Conservation (phyloP, 2,797 vertebrate species). For the Halcyon badia region DNA sequence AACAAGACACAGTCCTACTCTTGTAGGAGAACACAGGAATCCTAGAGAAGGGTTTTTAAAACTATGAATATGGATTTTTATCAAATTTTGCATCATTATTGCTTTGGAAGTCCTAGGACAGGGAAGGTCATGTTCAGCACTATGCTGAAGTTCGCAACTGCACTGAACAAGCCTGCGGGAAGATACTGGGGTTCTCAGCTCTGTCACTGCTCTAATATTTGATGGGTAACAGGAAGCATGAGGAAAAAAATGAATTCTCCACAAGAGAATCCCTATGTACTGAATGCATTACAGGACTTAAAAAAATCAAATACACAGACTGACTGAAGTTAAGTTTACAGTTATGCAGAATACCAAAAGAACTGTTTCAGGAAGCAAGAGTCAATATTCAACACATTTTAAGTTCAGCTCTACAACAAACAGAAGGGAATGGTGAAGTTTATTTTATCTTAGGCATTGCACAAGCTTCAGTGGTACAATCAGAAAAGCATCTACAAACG, state of each 20-base stretch:
- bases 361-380: not conserved
- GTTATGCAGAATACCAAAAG: not conserved
- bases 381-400: not conserved
- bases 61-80: not conserved
- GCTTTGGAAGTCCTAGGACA: not conserved
- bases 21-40: not conserved
- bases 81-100: not conserved
- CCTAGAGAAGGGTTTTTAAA: not conserved
- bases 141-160: not conserved
- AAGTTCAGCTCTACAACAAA: not conserved
- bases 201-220: not conserved
- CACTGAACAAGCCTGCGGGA: not conserved
- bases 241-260: not conserved
- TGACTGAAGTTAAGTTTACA: not conserved
- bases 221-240: not conserved
- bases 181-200: not conserved
- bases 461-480: not conserved
- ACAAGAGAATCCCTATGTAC: not conserved
- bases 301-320: not conserved
- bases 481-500: not conserved
- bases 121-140: not conserved
- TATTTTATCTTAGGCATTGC: not conserved
- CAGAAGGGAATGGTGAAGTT: not conserved
- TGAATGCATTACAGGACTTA: not conserved
- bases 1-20: not conserved